Conservation (phyloP, 2,888 invertebrate genomes). For the Diarsia rubi region DNA sequence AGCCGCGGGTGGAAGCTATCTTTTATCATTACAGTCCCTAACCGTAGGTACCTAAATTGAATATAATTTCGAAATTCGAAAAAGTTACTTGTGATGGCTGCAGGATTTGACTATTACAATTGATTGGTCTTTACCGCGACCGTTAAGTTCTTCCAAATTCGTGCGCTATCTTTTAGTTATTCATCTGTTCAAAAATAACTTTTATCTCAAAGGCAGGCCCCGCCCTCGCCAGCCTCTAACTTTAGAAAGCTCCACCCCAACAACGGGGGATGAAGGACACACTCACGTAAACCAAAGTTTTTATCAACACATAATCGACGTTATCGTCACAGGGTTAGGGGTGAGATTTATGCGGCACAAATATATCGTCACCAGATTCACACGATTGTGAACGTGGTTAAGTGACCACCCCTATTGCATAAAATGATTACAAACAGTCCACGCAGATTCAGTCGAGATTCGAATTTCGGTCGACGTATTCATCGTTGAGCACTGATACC, state of each 20-base stretch:
- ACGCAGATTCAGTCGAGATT: conserved; percentile 73
- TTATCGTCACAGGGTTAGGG: conserved; percentile 60
- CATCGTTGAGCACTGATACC: conserved; percentile 21
- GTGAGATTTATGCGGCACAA: conserved; percentile 32
- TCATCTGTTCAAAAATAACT: background rate
- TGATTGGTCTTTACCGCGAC: background rate
- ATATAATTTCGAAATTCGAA: background rate
- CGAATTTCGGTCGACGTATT: conserved; percentile 58
- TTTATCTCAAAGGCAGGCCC: conserved; percentile 59
- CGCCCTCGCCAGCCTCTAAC: conserved; percentile 76
- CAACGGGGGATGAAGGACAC: conserved; percentile 69
- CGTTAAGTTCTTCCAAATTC: too few relatives aligned
- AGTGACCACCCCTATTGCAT: conserved; percentile 81
- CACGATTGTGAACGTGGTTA: conserved; percentile 59
- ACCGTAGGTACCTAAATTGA: background rate
- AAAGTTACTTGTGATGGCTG: background rate
- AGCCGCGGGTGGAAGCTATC: too few relatives aligned
- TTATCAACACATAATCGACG: conserved; percentile 65
- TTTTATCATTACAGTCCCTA: background rate
- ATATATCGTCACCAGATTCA: conserved; percentile 49
- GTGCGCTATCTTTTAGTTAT: background rate
- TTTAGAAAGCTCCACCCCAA: conserved; percentile 79
- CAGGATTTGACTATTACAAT: background rate
- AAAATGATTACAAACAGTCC: conserved; percentile 76
- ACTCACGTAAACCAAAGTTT: conserved; percentile 41